phyloP scores from a whole-genome alignment of 1,140 invertebrate species.

The Lucilia cuprina region DNA sequence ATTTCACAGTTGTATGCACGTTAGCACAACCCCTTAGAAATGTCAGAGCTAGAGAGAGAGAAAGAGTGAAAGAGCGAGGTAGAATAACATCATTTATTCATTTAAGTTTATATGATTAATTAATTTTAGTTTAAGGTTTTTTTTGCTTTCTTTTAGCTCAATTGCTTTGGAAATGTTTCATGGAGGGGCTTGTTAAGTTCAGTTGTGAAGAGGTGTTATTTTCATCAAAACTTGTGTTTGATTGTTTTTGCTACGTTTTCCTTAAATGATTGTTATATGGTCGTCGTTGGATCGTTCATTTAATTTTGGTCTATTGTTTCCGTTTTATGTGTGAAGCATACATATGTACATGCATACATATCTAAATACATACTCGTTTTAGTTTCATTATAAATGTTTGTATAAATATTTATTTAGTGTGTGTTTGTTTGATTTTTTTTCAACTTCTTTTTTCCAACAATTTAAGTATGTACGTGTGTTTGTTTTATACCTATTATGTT shows the following conservation, averaged over 20 bases:
- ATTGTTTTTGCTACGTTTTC: background rate
- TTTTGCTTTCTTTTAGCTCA: too few species aligned
- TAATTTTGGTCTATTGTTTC: conserved; percentile 19
- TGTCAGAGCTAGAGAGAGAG: too few species aligned
- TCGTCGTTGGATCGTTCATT: background rate
- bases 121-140: background rate
- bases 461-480: background rate
- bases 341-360: too few species aligned
- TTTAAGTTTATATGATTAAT: background rate
- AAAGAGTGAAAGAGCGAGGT: too few species aligned
- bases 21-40: too few species aligned
- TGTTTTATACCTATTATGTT: background rate
- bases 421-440: too few species aligned
- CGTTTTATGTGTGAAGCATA: too few species aligned
- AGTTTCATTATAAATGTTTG: background rate
- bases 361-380: background rate
- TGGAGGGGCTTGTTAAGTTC: too few species aligned
- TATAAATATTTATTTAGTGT: background rate
- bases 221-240: background rate
- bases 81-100: too few species aligned
- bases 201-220: background rate
- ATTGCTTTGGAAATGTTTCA: too few species aligned
- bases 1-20: background rate
- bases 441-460: too few species aligned
- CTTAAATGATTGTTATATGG: background rate